Percentiles rank a stretch among this genome's conserved stretches.
Conservation (phyloP, 2,888 invertebrate genomes). For the Eurytoma adleriae region DNA sequence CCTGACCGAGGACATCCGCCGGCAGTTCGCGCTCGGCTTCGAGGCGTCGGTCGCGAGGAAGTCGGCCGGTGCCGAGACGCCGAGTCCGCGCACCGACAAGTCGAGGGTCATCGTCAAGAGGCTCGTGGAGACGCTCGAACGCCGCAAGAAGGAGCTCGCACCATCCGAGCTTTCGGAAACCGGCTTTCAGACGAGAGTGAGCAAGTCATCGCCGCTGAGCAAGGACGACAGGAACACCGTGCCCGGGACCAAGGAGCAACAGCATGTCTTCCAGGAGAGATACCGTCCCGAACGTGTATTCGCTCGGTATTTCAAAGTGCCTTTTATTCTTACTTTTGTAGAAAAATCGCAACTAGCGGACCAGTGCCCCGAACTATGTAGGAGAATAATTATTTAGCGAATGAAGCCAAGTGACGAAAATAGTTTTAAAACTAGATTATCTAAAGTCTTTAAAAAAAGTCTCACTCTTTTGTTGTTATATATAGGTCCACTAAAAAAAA, state of each 20-base stretch:
- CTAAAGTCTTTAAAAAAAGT: no score
- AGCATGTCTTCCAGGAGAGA: not conserved
- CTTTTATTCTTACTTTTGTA: no score
- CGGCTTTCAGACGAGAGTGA: no score
- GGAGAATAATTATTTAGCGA: no score
- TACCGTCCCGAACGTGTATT: not conserved
- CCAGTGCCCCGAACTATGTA: no score
- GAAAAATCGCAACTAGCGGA: no score
- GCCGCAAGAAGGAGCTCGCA: conserved; percentile 31
- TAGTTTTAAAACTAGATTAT: no score
- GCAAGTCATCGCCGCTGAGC: not conserved
- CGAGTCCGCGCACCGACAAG: conserved; percentile 20
- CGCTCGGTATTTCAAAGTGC: no score
- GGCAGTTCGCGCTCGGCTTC: conserved; percentile 40
- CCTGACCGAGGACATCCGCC: conserved; percentile 39
- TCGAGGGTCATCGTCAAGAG: conserved; percentile 60
- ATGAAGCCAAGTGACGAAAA: no score
- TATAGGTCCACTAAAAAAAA: no score
- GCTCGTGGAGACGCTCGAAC: conserved; percentile 60
- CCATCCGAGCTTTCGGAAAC: not conserved
- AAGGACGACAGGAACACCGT: conserved; percentile 4
- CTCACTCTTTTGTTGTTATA: no score
- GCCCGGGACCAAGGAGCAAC: not conserved
- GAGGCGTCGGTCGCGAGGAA: not conserved
- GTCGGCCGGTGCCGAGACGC: not conserved